Evolutionary conservation across 2,797 vertebrate genomes (phyloP), one percentile per base, ranked within the genome.

Genomic region (Propithecus perrieri): DNA sequence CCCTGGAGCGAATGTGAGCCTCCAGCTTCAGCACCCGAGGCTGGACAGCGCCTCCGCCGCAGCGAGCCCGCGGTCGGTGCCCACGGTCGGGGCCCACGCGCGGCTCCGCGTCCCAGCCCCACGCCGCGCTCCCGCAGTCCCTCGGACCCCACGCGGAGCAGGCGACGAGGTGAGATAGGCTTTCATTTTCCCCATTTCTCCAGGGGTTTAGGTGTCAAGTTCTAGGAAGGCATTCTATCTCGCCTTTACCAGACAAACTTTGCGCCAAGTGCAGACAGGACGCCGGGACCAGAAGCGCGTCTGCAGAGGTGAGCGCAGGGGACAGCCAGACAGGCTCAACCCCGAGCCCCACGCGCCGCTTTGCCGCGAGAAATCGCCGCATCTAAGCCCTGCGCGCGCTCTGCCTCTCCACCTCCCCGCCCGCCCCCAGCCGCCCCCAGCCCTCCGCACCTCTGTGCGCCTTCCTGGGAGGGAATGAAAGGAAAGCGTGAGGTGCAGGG

Each of bases 21-120:
- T 69, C 38, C 59, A 14, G 48, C 17, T 93, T 96, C 97, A 97
- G 96, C 96, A 96, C 96, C 78, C 61, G 50, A n/a, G 59, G 9
- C 65, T 69, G 97, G 96, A 97, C 93, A 97, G 97, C 94, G 89
- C 85, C 90, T 7, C 15, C 28, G 4, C 22, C 10, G 0, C 9
- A 0, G 0, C 1, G 75, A 3, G 22, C 38, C 30, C 0, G 0
- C 8, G 30, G 18, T 46, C 15, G 20, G 53, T 4, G 22, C 20
- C 30, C 0, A 0, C 8, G 13, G 18, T 53, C 53, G 53, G 53
- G 53, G 2, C 20, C 53, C 53, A 22, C 1, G 17, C 1, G 22
- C 10, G 2, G 12, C 43, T 48, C 5, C 1, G 26, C 50, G 5
- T 26, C 63, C 67, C 4, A 46, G 69, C 9, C 67, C 9, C 6